A percentile compares a stretch with the other conserved stretches of the same genome.
phyloP scores from a whole-genome alignment of 2,888 invertebrate genomes.

The Leuctra nigra region DNA sequence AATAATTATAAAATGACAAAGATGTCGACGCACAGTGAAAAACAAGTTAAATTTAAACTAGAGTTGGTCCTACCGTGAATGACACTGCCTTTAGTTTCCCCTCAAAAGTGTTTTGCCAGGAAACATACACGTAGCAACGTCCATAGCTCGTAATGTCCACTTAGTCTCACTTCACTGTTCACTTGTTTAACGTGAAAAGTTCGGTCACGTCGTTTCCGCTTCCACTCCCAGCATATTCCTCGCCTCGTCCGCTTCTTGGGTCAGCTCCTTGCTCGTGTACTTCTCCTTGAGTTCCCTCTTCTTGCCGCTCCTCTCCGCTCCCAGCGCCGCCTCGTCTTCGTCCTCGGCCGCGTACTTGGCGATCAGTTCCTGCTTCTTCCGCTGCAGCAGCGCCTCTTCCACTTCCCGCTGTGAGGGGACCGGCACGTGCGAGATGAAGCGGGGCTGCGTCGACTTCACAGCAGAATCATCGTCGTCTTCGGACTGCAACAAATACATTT shows the following conservation, averaged over 20 bases:
- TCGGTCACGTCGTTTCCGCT: too few species aligned
- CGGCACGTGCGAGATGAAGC: constrained; percentile 78
- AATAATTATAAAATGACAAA: too few species aligned
- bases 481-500: constrained; percentile 27
- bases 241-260: constrained; percentile 21
- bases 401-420: constrained; percentile 94
- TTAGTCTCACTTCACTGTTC: too few species aligned
- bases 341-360: constrained; percentile 47
- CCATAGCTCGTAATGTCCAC: too few species aligned
- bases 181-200: too few species aligned
- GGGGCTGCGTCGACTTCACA: constrained; percentile 41
- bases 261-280: constrained; percentile 47
- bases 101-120: too few species aligned
- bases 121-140: too few species aligned
- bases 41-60: too few species aligned
- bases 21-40: too few species aligned
- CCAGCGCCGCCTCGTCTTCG: background rate
- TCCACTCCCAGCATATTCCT: constrained; percentile 24
- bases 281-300: constrained; percentile 87
- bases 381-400: constrained; percentile 80
- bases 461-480: constrained; percentile 27
- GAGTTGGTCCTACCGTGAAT: too few species aligned
- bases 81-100: too few species aligned
- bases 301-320: constrained; percentile 42
- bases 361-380: constrained; percentile 88